Base-by-base conservation (phyloP, 1,140 invertebrate genomes). In the Drosophila nigrodunni region DNA sequence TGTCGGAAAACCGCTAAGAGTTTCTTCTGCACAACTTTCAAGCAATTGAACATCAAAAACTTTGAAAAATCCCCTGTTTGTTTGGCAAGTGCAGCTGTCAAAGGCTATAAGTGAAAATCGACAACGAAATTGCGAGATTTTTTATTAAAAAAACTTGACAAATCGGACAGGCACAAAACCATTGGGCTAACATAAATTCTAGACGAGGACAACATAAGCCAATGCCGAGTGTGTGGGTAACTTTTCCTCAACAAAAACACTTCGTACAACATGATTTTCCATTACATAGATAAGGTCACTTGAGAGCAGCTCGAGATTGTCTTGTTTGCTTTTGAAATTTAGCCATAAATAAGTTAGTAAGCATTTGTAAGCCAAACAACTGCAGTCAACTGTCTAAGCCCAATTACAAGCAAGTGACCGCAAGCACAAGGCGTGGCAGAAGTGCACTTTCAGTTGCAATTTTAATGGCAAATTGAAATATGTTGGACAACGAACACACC, bases 321-420 rank as follows among this genome's bases (percentile, higher is more conserved):
- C 60, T 68, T 25, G 76, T 18, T 67, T 46, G 18, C 25, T 37
- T 2, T 34, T 52, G 49, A 15, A 60, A 47, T 37, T 41, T 39
- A 49, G 34, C 60, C 46, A 88, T 88, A 88, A 87, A 88, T 83
- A 87, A 88, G 76, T 88, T 74, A 87, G 77, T 78, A 74, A 82
- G 83, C 49, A 69, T 11, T 68, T 64, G 39, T 13, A 25, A 66
- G 35, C 43, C 35, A 6, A 30, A 30, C 25, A 30, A 30, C 25
- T 6, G 25, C 25, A 30, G 25, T 30, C 4, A 37, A 50, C 54
- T 50, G 47, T 35, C 39, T 60, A 11, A 41, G 41, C 49, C 15
- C 73, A 61, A 41, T 62, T 39, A 62, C 25, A 43, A 41, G 11
- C 58, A 72, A 69, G 57, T 61, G 34, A 65, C 11, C 50, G 13